phyloP scores from a whole-genome alignment of 2,797 vertebrate genomes.

The Nothura maculosa region DNA sequence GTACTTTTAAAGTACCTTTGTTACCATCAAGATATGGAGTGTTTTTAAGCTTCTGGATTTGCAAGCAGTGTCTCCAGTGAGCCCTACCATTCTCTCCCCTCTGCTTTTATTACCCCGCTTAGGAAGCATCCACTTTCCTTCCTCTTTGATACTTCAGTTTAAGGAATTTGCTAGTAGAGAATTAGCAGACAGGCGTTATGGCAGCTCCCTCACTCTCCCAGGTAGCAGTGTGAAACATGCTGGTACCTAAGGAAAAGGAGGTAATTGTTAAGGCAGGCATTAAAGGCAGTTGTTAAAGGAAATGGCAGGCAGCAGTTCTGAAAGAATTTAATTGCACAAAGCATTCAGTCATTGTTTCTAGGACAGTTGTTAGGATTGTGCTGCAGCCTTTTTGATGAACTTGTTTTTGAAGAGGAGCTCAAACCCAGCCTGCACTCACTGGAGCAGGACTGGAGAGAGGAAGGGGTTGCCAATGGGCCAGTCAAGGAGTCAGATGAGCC shows the following conservation, averaged over 20 bases:
- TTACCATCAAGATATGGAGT: not conserved
- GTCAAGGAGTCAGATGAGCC: not conserved
- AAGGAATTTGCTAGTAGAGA: slow-evolving; percentile 46
- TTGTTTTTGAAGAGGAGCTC: not conserved
- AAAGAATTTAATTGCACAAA: slow-evolving; percentile 17
- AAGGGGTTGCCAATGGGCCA: not conserved
- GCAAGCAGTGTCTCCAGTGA: not conserved
- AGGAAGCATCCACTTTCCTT: slow-evolving; percentile 51
- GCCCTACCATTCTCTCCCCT: slow-evolving; percentile 6
- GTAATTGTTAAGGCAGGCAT: slow-evolving; percentile 5
- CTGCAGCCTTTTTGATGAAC: slow-evolving; percentile 16
- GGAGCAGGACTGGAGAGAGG: not conserved
- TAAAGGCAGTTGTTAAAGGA: slow-evolving; percentile 50
- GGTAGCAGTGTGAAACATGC: slow-evolving; percentile 18
- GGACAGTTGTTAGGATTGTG: slow-evolving; percentile 20
- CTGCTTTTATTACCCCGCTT: slow-evolving; percentile 35
- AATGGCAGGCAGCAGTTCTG: slow-evolving; percentile 42
- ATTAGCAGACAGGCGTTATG: slow-evolving; percentile 28
- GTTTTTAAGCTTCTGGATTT: slow-evolving; percentile 40
- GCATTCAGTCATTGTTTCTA: slow-evolving; percentile 22
- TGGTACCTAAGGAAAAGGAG: slow-evolving; percentile 13
- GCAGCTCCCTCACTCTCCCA: slow-evolving; percentile 16
- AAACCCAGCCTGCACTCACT: not conserved
- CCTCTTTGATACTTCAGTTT: slow-evolving; percentile 33
- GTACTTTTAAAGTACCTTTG: slow-evolving; percentile 4